Conservation (phyloP, 1,140 invertebrate species). For the Diprion similis region DNA sequence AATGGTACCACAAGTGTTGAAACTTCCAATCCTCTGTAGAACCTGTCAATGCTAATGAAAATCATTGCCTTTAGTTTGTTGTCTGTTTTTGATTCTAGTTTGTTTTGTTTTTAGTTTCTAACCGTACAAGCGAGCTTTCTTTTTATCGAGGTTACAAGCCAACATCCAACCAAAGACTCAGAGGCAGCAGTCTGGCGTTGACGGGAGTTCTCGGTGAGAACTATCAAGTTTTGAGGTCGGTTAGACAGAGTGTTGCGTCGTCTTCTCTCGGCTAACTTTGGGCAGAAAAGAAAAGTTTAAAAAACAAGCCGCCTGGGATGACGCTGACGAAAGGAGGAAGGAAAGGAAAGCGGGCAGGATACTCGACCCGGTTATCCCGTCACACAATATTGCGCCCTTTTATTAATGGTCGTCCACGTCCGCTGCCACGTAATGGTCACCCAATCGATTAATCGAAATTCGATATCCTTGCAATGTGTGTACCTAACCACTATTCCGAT, state of each 20-base stretch:
- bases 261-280: too few species aligned
- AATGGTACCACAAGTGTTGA: too few species aligned
- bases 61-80: too few species aligned
- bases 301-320: constrained; percentile 18
- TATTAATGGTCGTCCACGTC: constrained; percentile 47
- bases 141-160: too few species aligned
- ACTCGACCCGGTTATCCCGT: constrained; percentile 35
- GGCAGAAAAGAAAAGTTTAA: neutral
- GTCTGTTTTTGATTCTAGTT: too few species aligned
- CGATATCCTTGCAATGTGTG: constrained; percentile 39
- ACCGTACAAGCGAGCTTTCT: too few species aligned
- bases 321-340: neutral
- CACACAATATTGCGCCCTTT: constrained; percentile 54
- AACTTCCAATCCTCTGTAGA: too few species aligned
- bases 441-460: constrained; percentile 60
- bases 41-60: too few species aligned
- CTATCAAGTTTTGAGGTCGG: neutral
- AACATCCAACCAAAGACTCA: too few species aligned
- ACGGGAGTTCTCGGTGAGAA: neutral
- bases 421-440: constrained; percentile 41
- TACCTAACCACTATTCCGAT: neutral
- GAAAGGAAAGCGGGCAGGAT: constrained; percentile 12
- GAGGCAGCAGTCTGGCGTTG: neutral
- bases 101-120: too few species aligned
- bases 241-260: too few species aligned